These are phyloP conservation scores for Sinocyclocheilus grahami DNA, from an alignment of 2,113 vertebrate genomes.

Conservation along the genomic window DNA sequence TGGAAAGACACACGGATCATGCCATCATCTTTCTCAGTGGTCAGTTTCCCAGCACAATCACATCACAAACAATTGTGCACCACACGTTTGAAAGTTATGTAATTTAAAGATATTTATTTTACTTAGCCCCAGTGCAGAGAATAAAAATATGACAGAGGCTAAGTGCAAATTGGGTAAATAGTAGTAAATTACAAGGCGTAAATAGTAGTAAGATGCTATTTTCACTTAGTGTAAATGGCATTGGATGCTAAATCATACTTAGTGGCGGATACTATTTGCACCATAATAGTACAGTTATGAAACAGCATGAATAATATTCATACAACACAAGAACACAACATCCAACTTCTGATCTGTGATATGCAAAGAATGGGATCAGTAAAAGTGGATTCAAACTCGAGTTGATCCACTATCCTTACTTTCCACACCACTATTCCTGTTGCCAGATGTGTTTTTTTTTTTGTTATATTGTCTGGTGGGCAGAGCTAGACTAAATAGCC, in stretches of 20 bases:
- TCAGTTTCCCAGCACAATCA: constrained; percentile 38
- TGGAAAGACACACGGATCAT: constrained; percentile 72
- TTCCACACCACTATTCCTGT: background rate
- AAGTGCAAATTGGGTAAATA: background rate
- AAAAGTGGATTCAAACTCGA: background rate
- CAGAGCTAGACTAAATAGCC: background rate
- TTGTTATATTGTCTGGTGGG: background rate
- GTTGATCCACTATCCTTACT: background rate
- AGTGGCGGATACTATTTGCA: too few species aligned
- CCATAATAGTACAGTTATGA: too few species aligned
- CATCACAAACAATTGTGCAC: background rate
- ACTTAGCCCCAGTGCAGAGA: background rate
- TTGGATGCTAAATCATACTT: too few species aligned
- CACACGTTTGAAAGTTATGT: background rate
- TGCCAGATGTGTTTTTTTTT: background rate
- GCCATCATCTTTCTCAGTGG: constrained; percentile 74
- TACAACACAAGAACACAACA: too few species aligned
- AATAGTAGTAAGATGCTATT: background rate
- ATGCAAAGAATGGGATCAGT: background rate
- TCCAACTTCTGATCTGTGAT: background rate
- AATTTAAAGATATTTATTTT: background rate
- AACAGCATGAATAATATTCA: background rate
- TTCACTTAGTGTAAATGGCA: too few species aligned
- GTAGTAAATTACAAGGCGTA: background rate
- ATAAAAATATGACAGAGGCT: background rate